These are phyloP conservation scores for Herpetotheres cachinnans DNA, from an alignment of 2,113 vertebrate genomes.

Conservation along the genomic window DNA sequence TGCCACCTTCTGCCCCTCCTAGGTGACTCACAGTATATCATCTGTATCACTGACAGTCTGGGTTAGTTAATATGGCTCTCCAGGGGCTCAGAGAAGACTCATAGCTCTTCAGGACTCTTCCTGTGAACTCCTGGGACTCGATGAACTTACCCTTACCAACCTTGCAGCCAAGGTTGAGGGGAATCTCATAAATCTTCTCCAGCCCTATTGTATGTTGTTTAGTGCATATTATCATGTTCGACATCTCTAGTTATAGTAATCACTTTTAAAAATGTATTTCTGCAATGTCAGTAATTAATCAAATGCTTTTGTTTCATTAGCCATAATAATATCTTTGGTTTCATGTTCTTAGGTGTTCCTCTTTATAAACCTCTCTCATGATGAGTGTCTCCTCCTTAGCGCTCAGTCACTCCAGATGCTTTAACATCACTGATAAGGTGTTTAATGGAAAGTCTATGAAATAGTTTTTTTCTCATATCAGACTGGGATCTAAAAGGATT, in stretches of 20 bases:
- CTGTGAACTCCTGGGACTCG: not conserved
- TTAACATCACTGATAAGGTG: slow-evolving; percentile 14
- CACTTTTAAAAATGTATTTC: slow-evolving; percentile 6
- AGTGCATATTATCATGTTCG: not conserved
- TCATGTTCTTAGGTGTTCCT: slow-evolving; percentile 42
- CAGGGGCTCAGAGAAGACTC: not conserved
- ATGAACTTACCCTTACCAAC: not conserved
- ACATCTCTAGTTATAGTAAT: slow-evolving; percentile 53
- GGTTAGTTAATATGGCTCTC: not conserved
- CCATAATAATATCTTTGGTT: slow-evolving; percentile 33
- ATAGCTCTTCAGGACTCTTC: not conserved
- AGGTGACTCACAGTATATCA: not conserved
- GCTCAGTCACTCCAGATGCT: not conserved
- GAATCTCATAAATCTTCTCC: slow-evolving; percentile 49
- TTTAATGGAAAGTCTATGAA: slow-evolving; percentile 29
- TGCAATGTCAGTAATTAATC: slow-evolving; percentile 52
- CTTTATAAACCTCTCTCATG: not conserved
- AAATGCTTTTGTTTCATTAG: slow-evolving; percentile 59
- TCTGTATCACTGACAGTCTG: not conserved
- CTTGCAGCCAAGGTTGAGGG: not conserved
- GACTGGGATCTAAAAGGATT: slow-evolving; percentile 7
- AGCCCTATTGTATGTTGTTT: not conserved
- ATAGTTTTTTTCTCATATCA: not conserved
- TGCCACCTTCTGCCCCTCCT: not conserved
- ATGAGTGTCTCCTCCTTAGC: not conserved